Conservation (phyloP, 2,888 invertebrate species). For the Danaus chrysippus region DNA sequence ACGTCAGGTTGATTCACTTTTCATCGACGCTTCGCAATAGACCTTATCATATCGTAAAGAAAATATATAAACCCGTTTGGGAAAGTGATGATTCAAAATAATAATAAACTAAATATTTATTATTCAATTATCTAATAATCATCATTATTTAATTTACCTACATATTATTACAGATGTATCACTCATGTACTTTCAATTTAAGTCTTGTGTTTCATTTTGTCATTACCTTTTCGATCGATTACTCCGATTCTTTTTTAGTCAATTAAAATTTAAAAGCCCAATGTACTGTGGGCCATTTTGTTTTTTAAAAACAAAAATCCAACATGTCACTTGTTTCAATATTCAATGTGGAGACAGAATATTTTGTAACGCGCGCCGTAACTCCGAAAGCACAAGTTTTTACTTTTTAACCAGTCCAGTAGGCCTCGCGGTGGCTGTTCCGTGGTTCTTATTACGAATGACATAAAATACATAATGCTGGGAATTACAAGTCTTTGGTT, state of each 20-base stretch:
- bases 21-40: conserved; percentile 68
- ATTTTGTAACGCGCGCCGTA: conserved; percentile 43
- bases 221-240: too few relatives aligned
- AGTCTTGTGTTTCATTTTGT: too few relatives aligned
- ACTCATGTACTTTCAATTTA: too few relatives aligned
- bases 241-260: too few relatives aligned
- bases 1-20: conserved; percentile 78
- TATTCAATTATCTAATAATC: background rate
- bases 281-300: background rate
- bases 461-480: conserved; percentile 17
- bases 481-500: conserved; percentile 12
- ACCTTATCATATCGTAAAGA: conserved; percentile 35
- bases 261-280: too few relatives aligned
- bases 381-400: conserved; percentile 59
- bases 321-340: conserved; percentile 32
- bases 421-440: conserved; percentile 1
- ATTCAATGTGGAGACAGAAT: conserved; percentile 34
- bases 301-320: conserved; percentile 5
- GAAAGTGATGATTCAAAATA: conserved; percentile 24
- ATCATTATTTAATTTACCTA: conserved; percentile 3
- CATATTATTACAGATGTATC: too few relatives aligned
- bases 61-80: conserved; percentile 55
- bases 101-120: conserved; percentile 3
- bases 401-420: conserved; percentile 65
- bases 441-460: conserved; percentile 12